phyloP scores from a whole-genome alignment of 2,797 vertebrate species.

The Scarus forsteni region DNA sequence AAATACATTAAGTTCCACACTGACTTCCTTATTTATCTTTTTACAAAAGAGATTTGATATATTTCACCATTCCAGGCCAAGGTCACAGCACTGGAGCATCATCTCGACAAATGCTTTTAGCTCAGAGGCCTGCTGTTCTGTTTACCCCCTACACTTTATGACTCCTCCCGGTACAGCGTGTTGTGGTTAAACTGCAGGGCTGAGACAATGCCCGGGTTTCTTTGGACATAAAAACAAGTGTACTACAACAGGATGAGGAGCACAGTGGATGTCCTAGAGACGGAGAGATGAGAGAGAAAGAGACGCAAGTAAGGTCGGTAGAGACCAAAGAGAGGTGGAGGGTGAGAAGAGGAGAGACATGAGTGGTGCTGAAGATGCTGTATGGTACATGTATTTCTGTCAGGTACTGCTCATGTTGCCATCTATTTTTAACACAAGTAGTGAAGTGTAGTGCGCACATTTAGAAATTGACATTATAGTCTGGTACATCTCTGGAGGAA shows the following conservation, averaged over 20 bases:
- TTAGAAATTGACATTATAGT: conserved; percentile 4
- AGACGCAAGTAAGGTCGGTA: conserved; percentile 40
- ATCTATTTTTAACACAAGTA: conserved; percentile 1
- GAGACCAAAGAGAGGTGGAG: background rate
- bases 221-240: conserved; percentile 5
- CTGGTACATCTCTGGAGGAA: background rate
- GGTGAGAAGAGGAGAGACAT: background rate
- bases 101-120: background rate
- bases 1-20: background rate
- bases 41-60: background rate
- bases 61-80: background rate
- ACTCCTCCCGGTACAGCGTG: background rate
- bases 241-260: background rate
- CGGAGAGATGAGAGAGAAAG: conserved; percentile 5
- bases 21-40: background rate
- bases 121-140: background rate
- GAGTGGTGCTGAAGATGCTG: conserved; percentile 41
- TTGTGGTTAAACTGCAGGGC: background rate
- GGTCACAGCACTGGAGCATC: background rate
- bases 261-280: background rate
- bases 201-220: background rate
- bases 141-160: background rate
- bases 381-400: conserved; percentile 10
- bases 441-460: conserved; percentile 7
- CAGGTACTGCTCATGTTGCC: conserved; percentile 10